Evolutionary conservation across 1,140 invertebrate species (phyloP), one percentile per base, ranked within the genome.

Genomic region (Orius insidiosus): DNA sequence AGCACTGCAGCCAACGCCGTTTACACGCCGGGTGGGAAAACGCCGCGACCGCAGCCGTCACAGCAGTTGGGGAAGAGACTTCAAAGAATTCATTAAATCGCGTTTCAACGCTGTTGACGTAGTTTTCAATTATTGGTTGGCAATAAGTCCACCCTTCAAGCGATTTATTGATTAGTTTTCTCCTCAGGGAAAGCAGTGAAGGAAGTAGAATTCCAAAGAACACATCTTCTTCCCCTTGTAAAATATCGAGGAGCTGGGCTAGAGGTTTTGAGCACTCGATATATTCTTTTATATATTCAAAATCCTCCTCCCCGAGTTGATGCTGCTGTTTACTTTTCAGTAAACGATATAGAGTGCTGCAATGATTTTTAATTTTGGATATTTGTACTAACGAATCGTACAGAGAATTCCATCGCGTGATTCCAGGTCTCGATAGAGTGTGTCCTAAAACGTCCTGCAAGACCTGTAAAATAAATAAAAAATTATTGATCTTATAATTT

Each of bases 21-120:
- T 51, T 42, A 14, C 47, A 43, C 13, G n/a, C 15, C 2, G 49
- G 49, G 9, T 42, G 49, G 11, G 14, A 8, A 8, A 35, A 38
- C 16, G 49, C 32, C 6, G 49, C 45, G n/a, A 51, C 45, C 5
- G 49, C 49, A n/a, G 5, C 32, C 4, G 37, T 24, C 8, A n/a
- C 11, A 4, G 45, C 49, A 36, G 24, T 39, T 32, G 34, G 31
- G 11, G 11, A 15, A 15, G 36, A 38, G 14, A 51, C 30, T n/a
- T 35, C 34, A 31, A 51, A 51, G n/a, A 47, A 39, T 3, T 51
- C 42, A n/a, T 41, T 24, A 19, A 51, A 51, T 10, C 45, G 37
- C 11, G 1, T 34, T 10, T 51, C 39, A 5, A 51, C 13, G 5
- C 30, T 33, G 18, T 34, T 31, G 2, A 41, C 3, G 5, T 36